Evolutionary conservation across 2,113 vertebrate species (phyloP).

Genomic region (Rhadina sibilatrix): DNA sequence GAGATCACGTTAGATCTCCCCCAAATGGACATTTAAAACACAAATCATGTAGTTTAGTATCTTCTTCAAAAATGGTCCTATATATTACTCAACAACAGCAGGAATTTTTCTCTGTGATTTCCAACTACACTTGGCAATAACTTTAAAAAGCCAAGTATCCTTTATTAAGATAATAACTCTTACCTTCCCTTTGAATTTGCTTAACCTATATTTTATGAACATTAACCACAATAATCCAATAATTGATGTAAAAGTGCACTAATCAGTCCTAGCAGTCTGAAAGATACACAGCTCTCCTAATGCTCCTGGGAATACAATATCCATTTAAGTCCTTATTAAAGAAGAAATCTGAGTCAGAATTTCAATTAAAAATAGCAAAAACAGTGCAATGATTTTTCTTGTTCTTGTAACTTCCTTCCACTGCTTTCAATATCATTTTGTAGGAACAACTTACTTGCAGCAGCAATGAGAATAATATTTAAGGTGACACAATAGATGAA

Average conservation of each 20-base stretch:
- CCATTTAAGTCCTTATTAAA: neutral
- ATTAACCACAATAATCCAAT: neutral
- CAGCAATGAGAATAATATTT: neutral
- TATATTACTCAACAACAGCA: neutral
- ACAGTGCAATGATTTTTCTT: neutral
- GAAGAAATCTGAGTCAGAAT: neutral
- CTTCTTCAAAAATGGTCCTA: neutral
- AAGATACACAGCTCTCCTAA: neutral
- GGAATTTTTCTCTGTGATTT: neutral
- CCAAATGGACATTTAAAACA: neutral
- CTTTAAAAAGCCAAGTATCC: neutral
- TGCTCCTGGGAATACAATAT: neutral
- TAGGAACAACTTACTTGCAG: neutral
- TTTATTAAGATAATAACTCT: neutral
- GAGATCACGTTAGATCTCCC: neutral
- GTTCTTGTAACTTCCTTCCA: neutral
- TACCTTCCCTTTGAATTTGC: neutral
- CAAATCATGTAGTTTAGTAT: neutral
- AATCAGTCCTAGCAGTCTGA: neutral
- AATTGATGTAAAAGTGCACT: neutral
- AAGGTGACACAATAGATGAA: neutral
- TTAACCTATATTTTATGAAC: neutral
- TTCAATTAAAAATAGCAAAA: neutral
- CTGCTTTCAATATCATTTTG: neutral
- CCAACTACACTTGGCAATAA: neutral